These are phyloP conservation scores for Pantherophis alleghaniensis DNA, from an alignment of 2,797 vertebrate genomes.

Conservation along the genomic window DNA sequence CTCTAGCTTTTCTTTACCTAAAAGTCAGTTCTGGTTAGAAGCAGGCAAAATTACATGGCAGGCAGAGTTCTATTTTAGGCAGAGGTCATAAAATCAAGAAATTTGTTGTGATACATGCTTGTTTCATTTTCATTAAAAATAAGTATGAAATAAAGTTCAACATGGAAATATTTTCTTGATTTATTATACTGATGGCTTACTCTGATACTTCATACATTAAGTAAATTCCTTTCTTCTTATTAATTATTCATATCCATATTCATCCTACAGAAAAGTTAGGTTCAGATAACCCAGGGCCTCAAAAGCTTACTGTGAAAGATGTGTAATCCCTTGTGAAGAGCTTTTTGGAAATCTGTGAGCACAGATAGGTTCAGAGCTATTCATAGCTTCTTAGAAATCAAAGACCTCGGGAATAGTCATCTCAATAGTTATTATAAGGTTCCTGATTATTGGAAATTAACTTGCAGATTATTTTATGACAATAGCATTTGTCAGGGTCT, in stretches of 20 bases:
- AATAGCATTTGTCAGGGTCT: neutral
- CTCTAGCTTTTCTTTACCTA: constrained; percentile 52
- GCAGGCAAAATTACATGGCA: constrained; percentile 61
- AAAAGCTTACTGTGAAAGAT: neutral
- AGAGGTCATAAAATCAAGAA: constrained; percentile 20
- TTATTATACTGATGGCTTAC: neutral
- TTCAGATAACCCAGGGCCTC: neutral
- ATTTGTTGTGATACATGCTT: constrained; percentile 24
- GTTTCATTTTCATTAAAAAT: constrained; percentile 21
- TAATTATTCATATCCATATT: neutral
- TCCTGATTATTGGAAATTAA: neutral
- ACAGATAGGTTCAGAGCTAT: neutral
- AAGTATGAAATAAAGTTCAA: constrained; percentile 17
- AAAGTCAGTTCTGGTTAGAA: constrained; percentile 60
- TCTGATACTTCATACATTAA: neutral
- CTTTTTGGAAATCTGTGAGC: neutral
- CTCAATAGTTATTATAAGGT: neutral
- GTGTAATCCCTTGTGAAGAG: neutral
- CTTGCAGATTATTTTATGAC: neutral
- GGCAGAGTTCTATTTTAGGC: constrained; percentile 51
- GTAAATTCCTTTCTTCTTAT: neutral
- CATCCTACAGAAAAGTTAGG: neutral
- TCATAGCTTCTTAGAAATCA: neutral
- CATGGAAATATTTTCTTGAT: constrained; percentile 22
- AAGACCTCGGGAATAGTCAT: neutral